Base-by-base conservation (phyloP, 1,140 invertebrate genomes). In the Drosophila albomicans region DNA sequence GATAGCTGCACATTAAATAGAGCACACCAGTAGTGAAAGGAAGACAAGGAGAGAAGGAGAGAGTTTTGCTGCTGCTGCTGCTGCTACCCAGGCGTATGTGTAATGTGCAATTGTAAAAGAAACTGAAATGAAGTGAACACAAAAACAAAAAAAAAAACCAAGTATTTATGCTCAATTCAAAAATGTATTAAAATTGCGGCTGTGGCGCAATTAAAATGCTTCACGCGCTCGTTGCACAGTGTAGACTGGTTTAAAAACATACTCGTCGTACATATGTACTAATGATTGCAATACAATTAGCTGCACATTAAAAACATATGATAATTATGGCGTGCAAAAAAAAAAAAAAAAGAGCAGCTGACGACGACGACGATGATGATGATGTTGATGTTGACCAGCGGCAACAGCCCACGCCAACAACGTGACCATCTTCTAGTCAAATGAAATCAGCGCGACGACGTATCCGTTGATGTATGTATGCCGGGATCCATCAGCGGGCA, bases 231-330 rank as follows among this genome's bases (percentile, higher is more conserved):
- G 59, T 65, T 61, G 61, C 10, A 54, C n/a, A 7, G 20, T 25
- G 20, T 25, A 25, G 20, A 25, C 20, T 25, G 20, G 20, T 25
- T 25, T 25, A 25, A 25, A 25, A 25, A 25, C 32, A 7, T 32
- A 13, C 30, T 32, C 6, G 11, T 10, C 48, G 48, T 51, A 56
- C 30, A 56, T 35, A 35, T 56, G 52, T 57, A 11, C 63, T 79
- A 80, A 84, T 86, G 78, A 91, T 87, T 90, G 90, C 90, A 88
- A 78, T 70, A 91, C 86, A 91, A 91, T 91, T 91, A 91, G 91
- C 86, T 91, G 90, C 82, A 91, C 90, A 91, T 91, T 91, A 91
- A 91, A 91, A 85, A 71, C 76, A 82, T 79, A 82, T 84, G 76
- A 79, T 91, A 91, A 91, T 91, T 91, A 91, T 89, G 81, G 77